These are phyloP conservation scores for Margaritifera margaritifera DNA, from an alignment of 2,888 invertebrate species.

Conservation along the genomic window DNA sequence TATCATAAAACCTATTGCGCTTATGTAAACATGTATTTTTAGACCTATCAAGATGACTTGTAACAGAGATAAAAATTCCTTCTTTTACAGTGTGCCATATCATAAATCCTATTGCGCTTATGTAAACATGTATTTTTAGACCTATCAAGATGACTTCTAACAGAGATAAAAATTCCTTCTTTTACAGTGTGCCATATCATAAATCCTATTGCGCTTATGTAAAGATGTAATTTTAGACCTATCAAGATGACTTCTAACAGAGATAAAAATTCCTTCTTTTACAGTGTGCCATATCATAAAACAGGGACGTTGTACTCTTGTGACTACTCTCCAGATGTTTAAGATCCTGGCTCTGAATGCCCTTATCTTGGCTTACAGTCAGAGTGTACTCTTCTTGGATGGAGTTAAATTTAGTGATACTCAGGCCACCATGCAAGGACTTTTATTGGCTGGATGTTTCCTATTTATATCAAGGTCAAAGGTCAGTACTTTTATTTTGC, in stretches of 20 bases:
- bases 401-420: conserved; percentile 98
- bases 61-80: background rate
- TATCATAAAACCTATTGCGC: conserved; percentile 99
- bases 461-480: conserved; percentile 98
- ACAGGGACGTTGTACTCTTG: conserved; percentile 98
- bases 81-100: conserved; percentile 92
- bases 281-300: conserved; percentile 99
- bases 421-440: conserved; percentile 97
- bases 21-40: too few species aligned
- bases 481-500: conserved; percentile 75
- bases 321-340: conserved; percentile 99
- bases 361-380: conserved; percentile 96
- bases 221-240: background rate
- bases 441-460: conserved; percentile 96
- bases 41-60: too few species aligned
- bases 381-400: conserved; percentile 97
- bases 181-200: conserved; percentile 96
- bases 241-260: background rate
- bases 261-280: conserved; percentile 58
- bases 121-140: too few species aligned
- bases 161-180: conserved; percentile 8
- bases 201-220: background rate
- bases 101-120: too few species aligned
- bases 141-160: background rate
- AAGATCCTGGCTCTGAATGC: conserved; percentile 99